Base-by-base conservation (phyloP, 30 jellyfish, hydroid and myxozoan genomes). In the Aurelia aurita complex sp. Pacific region DNA sequence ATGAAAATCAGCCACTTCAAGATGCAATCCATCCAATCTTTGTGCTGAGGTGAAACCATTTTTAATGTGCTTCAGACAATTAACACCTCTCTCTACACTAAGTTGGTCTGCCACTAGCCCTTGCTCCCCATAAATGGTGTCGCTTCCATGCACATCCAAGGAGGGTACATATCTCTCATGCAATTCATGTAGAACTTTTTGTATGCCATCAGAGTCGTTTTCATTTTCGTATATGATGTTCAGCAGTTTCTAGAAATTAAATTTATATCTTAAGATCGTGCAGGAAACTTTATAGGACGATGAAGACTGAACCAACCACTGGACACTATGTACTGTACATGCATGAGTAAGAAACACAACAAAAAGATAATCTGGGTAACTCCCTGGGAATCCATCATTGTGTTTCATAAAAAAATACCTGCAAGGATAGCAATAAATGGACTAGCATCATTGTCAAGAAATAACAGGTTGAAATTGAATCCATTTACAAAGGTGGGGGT, bases 11-110 rank as follows among this genome's bases (percentile, higher is more conserved):
- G 80, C 80, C 34, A 69, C 11, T 42, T 69, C 80, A 19, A 69
- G 42, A 18, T 35, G 80, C 19, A 69, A 15, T 34, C 80, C 80
- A 69, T 69, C 80, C 34, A 69, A 12, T 15, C 59, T 57, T 59
- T 69, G 54, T n/a, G 34, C 10, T 36, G 80, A 35, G 55, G 57
- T 69, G 60, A 69, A 69, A 15, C 80, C 60, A 69, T 69, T 69
- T 18, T 69, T 69, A 10, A 69, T 19, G 8, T 69, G 55, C 60
- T 69, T 69, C 80, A 69, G 42, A 36, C 80, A 69, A 69, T 69
- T 69, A 29, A 69, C 80, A 15, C 80, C 80, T 35, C 80, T 69
- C 60, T 69, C 80, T 17, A 69, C 59, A 69, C 80, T 69, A 8
- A 69, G 60, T 42, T 69, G 80, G 35, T 69, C 80, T 15, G 60